Percentiles rank a stretch among this genome's conserved stretches.
phyloP scores from a whole-genome alignment of 2,888 invertebrate genomes.

The Thera britannica region DNA sequence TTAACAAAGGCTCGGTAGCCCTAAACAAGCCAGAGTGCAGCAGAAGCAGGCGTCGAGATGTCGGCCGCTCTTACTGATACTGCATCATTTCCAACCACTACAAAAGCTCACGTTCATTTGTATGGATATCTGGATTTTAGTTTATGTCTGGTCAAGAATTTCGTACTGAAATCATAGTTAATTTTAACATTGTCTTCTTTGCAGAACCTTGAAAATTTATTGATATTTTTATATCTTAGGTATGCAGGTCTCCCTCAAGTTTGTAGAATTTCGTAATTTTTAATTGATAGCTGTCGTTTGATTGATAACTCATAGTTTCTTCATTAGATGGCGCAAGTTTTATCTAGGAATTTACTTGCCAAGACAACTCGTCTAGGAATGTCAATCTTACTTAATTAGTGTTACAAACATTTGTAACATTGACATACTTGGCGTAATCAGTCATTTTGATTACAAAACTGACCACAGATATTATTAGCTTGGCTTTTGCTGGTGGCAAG shows the following conservation, averaged over 20 bases:
- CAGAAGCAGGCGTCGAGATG: conserved; percentile 41
- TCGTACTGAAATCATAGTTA: too few relatives aligned
- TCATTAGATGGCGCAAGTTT: conserved; percentile 32
- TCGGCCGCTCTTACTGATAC: conserved; percentile 41
- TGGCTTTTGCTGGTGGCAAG: conserved; percentile 51
- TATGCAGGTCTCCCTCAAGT: not conserved
- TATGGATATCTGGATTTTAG: not conserved
- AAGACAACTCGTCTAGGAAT: conserved; percentile 35
- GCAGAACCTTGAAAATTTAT: too few relatives aligned
- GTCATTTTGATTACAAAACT: conserved; percentile 38
- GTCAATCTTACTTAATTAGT: conserved; percentile 37
- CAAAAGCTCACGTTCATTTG: conserved; percentile 21
- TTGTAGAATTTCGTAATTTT: not conserved
- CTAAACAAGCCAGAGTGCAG: conserved; percentile 34
- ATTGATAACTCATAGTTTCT: conserved; percentile 12
- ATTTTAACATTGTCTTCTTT: too few relatives aligned
- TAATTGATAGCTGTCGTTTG: not conserved
- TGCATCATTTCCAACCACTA: conserved; percentile 28
- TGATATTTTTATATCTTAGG: too few relatives aligned
- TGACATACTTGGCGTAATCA: conserved; percentile 38
- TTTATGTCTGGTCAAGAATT: too few relatives aligned
- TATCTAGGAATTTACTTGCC: conserved; percentile 31
- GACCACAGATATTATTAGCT: conserved; percentile 34
- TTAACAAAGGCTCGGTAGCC: conserved; percentile 21
- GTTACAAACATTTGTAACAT: conserved; percentile 42